phyloP scores from a whole-genome alignment of 23 tunicate genomes.

The Aplidium turbinatum region DNA sequence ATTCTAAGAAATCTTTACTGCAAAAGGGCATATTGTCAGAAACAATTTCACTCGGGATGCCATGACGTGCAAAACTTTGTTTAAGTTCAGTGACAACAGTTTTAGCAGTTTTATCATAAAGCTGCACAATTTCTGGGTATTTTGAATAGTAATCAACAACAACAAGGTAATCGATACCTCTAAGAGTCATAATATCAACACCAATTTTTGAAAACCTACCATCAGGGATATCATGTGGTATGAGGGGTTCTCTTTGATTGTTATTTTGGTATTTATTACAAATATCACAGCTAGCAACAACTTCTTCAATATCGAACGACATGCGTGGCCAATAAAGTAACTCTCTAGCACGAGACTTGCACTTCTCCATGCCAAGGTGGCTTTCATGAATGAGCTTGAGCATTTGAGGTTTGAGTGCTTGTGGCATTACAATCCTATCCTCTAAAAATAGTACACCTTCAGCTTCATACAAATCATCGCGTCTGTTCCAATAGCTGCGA shows the following conservation, averaged over 20 bases:
- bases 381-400: slow-evolving; percentile 41
- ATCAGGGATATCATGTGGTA: slow-evolving; percentile 41
- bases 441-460: slow-evolving; percentile 42
- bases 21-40: slow-evolving; percentile 43
- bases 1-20: slow-evolving; percentile 17
- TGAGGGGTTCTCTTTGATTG: slow-evolving; percentile 33
- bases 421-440: slow-evolving; percentile 24
- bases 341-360: slow-evolving; percentile 50
- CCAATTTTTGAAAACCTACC: slow-evolving; percentile 32
- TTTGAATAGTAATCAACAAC: slow-evolving; percentile 49
- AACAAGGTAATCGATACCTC: slow-evolving; percentile 31
- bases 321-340: slow-evolving; percentile 49
- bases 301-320: slow-evolving; percentile 25
- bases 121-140: slow-evolving; percentile 34
- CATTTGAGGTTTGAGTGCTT: slow-evolving; percentile 14
- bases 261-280: slow-evolving; percentile 27
- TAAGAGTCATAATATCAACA: slow-evolving; percentile 45
- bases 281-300: slow-evolving; percentile 10
- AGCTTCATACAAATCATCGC: slow-evolving; percentile 27
- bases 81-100: slow-evolving; percentile 23
- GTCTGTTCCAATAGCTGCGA: slow-evolving; percentile 31
- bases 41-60: slow-evolving; percentile 29
- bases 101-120: slow-evolving; percentile 34
- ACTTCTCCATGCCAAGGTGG: slow-evolving; percentile 49
- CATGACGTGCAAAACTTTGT: slow-evolving; percentile 32